Percentiles rank a stretch among this genome's conserved stretches.
Evolutionary conservation across 1,140 invertebrate genomes (phyloP).

Genomic region (Pseudomyrmex flavicornis): DNA sequence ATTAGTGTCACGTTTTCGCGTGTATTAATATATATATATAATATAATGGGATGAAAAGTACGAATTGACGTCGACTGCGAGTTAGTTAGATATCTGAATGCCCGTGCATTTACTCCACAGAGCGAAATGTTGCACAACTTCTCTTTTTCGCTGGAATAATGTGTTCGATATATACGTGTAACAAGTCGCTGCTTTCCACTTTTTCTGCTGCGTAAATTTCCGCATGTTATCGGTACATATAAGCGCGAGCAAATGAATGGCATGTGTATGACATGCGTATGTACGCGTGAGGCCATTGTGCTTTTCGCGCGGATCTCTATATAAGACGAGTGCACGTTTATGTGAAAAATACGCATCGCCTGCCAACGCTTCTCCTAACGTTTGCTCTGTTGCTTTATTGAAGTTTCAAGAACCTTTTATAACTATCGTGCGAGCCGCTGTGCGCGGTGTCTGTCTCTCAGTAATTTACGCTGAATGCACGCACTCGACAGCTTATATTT

Average conservation of each 20-base stretch:
- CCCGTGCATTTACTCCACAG: neutral
- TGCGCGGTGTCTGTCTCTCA: neutral
- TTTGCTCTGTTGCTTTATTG: slow-evolving; percentile 41
- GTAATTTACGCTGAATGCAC: slow-evolving; percentile 54
- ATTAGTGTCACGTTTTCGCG: neutral
- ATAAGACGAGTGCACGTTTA: slow-evolving; percentile 36
- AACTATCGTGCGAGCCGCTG: slow-evolving; percentile 1
- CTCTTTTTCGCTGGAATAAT: neutral
- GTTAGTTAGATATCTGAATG: neutral
- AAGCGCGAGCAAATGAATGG: slow-evolving; percentile 25
- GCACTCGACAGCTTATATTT: slow-evolving; percentile 30
- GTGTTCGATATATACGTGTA: neutral
- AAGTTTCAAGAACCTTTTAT: slow-evolving; percentile 53
- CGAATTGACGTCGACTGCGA: slow-evolving; percentile 3
- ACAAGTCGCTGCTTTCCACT: neutral
- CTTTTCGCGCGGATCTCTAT: neutral
- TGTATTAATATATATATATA: slow-evolving; percentile 1
- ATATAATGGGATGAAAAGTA: neutral
- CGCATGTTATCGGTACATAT: neutral
- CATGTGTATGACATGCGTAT: neutral
- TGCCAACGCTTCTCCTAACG: slow-evolving; percentile 24
- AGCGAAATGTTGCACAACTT: slow-evolving; percentile 14
- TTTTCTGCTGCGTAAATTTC: slow-evolving; percentile 1
- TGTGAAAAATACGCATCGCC: slow-evolving; percentile 21
- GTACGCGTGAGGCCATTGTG: slow-evolving; percentile 38